Evolutionary conservation across 2,888 invertebrate genomes (phyloP), one percentile per base, ranked within the genome.

Genomic region (Hirtodrosophila alboralis): DNA sequence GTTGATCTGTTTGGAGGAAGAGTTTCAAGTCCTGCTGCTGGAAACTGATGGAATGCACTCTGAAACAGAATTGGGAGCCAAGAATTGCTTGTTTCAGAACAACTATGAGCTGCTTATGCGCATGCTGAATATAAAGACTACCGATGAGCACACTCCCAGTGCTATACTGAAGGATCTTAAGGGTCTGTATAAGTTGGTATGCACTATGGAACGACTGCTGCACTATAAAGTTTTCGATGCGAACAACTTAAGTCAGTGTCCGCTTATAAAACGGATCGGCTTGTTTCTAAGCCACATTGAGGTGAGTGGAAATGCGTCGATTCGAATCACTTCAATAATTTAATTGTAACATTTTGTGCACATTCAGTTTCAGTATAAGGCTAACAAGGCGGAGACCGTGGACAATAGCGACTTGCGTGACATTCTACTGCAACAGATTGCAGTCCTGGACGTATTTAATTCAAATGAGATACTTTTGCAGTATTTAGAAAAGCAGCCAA

Each of bases 31-130:
- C 6, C 62, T 54, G 5, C 1, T 38, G 4, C 28, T n/a, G 1
- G 12, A 14, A 8, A n/a, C 12, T 8, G 8, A 3, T 3, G 8
- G 3, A 0, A 1, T 3, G 4, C 9, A 34, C 1, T 28, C 9
- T 4, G 43, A 45, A 16, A 30, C 16, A 0, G 12, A 23, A 1
- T 1, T 14, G 2, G 12, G 18, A 1, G 26, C 66, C 0, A 75
- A 76, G 16, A 86, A 88, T 48, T 88, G 90, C 48, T 38, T 90
- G 2, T 86, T 85, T 58, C 89, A 89, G 45, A 69, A 53, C 14
- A 89, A 84, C 23, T 89, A 89, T 52, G 89, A 89, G 40, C 47
- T 87, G 8, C 63, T 89, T 1, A 89, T 89, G 90, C 85, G 87
- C 26, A 52, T 79, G 27, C 44, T 90, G 2, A 88, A 89, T 58